These are phyloP conservation scores for Bos indicus DNA, from an alignment of 2,113 vertebrate species.

Conservation along the genomic window DNA sequence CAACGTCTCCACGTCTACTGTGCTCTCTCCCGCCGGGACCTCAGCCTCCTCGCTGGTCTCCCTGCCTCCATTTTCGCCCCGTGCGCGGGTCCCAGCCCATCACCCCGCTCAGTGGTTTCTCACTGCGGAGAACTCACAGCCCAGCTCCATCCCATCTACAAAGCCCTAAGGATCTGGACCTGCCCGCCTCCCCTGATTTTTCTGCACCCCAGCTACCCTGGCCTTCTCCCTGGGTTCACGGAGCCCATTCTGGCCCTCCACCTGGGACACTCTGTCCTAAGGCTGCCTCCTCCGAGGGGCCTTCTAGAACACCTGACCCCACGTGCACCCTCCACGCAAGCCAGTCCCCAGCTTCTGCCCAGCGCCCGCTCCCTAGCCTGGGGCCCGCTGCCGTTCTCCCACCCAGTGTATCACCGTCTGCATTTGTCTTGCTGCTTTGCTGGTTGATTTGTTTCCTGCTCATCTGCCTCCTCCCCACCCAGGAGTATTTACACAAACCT, in stretches of 20 bases:
- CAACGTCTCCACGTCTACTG: fast-evolving
- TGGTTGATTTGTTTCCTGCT: not conserved
- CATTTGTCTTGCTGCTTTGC: not conserved
- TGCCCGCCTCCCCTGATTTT: not conserved
- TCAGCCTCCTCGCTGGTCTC: not conserved
- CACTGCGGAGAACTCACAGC: not conserved
- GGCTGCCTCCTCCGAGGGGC: not conserved
- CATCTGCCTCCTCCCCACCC: not conserved
- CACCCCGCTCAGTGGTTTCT: no score
- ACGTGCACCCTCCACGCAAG: no score
- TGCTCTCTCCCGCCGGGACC: not conserved
- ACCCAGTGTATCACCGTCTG: not conserved
- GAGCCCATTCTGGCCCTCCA: not conserved
- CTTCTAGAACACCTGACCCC: not conserved
- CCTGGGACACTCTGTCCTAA: not conserved
- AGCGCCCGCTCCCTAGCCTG: not conserved
- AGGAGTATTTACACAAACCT: not conserved
- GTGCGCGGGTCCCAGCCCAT: not conserved
- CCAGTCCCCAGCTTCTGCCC: not conserved
- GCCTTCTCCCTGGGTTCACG: not conserved
- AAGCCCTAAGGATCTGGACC: no score
- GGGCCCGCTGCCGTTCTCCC: fast-evolving
- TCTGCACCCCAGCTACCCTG: not conserved
- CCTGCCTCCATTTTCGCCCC: not conserved
- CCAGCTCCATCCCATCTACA: not conserved